Conservation (phyloP, 1,140 invertebrate genomes). For the Drosophila kikkawai region DNA sequence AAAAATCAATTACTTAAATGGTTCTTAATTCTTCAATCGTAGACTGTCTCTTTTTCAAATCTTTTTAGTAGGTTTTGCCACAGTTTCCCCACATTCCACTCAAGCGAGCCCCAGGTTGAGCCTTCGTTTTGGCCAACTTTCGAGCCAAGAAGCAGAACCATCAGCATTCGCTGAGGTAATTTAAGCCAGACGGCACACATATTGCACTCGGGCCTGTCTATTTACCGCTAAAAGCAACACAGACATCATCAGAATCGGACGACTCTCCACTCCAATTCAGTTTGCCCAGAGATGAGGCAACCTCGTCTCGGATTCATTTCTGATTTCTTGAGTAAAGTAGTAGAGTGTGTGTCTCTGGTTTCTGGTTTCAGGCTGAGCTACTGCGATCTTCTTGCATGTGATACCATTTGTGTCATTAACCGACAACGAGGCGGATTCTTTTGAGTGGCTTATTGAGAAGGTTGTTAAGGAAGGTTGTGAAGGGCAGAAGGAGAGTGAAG, state of each 20-base stretch:
- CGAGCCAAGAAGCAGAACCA: slow-evolving; percentile 73
- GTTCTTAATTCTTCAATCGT: neutral
- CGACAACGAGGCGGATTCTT: neutral
- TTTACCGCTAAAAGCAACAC: slow-evolving; percentile 80
- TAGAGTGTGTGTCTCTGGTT: slow-evolving; percentile 52
- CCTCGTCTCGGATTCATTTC: slow-evolving; percentile 43
- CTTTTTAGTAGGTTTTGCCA: neutral
- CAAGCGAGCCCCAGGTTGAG: slow-evolving; percentile 37
- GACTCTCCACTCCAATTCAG: slow-evolving; percentile 47
- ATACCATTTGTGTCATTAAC: slow-evolving; percentile 26
- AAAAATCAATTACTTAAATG: slow-evolving; percentile 2
- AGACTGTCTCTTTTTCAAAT: neutral
- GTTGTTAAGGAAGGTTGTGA: slow-evolving; percentile 17
- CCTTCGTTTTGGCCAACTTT: slow-evolving; percentile 44
- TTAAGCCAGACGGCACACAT: slow-evolving; percentile 59
- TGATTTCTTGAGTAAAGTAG: slow-evolving; percentile 31
- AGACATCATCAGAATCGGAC: slow-evolving; percentile 61
- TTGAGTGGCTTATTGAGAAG: slow-evolving; percentile 23
- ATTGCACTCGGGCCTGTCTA: slow-evolving; percentile 42
- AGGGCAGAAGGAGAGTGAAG: neutral
- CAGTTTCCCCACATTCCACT: slow-evolving; percentile 37
- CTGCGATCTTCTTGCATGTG: slow-evolving; percentile 34
- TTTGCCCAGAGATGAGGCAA: slow-evolving; percentile 32
- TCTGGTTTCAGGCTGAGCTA: slow-evolving; percentile 45
- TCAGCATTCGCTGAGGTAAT: slow-evolving; percentile 64